Base-by-base conservation (phyloP, 2,888 invertebrate genomes). In the Chesias legatella region DNA sequence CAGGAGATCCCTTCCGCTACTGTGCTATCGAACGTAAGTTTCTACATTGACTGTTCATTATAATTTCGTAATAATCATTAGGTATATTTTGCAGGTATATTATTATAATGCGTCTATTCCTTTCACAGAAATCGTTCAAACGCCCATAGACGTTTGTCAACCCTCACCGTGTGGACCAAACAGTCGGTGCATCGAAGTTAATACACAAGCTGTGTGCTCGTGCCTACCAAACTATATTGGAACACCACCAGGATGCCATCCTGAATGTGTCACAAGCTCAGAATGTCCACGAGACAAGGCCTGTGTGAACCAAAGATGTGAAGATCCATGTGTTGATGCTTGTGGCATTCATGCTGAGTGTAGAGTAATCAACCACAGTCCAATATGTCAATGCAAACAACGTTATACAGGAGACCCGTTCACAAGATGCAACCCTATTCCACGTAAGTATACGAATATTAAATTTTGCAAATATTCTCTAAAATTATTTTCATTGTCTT, bases 121-220 rank as follows among this genome's bases (percentile, higher is more conserved):
- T 24, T 9, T 71, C 67, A 28, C 61, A 79, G 85, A 70, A 63
- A 58, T 69, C 21, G 43, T 53, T 32, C 64, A 78, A 26, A 56
- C 50, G 45, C 73, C 73, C 58, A 50, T 74, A 11, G 80, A 91
- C 60, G 92, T 92, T 0, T 94, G 94, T 60, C 84, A 88, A 42
- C 94, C 93, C 17, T 91, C 93, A 10, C 94, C 94, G 1, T 95
- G 94, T 69, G 94, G 94, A 33, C 89, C 94, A 21, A 94, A 95
- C 61, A 93, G 94, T 34, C 90, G 92, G 60, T 95, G 95, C 63
- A 89, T 91, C 45, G 93, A 93, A 69, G 84, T 91, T 20, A 94
- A 94, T 63, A 90, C 90, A 26, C 92, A 93, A 66, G 93, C 94
- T 0, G 92, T 93, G 3, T 95, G 95, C 65, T 92, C 94, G 7